Evolutionary conservation across 2,888 invertebrate species (phyloP).

Genomic region (Plagodis dolabraria): DNA sequence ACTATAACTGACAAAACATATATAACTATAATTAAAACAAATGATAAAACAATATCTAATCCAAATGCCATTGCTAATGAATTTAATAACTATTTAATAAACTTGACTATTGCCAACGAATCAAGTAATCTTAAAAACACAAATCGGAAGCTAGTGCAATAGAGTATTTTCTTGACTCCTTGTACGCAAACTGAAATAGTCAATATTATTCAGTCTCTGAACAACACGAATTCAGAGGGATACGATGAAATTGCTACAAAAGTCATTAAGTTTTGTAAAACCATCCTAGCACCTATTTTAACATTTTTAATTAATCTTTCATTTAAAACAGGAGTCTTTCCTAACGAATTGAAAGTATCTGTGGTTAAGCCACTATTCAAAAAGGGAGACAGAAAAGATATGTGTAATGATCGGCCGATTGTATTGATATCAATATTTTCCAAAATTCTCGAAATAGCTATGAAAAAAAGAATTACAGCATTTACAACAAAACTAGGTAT

Average conservation of each 20-base stretch:
- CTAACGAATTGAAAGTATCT: background rate
- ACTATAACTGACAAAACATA: background rate
- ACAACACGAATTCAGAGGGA: background rate
- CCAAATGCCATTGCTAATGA: background rate
- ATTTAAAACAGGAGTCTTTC: background rate
- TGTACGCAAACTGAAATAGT: background rate
- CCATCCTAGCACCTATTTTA: background rate
- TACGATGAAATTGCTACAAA: background rate
- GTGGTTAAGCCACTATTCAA: background rate
- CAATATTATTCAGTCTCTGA: background rate
- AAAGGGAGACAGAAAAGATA: background rate
- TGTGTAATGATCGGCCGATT: background rate
- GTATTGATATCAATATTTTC: too few relatives aligned
- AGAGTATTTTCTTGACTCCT: background rate
- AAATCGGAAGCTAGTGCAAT: background rate
- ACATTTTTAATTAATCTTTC: background rate
- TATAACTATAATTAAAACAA: background rate
- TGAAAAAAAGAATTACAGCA: background rate
- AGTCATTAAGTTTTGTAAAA: conserved; percentile 1
- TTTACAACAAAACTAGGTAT: too few relatives aligned
- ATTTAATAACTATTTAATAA: background rate
- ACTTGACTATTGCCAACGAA: background rate
- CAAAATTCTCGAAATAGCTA: too few relatives aligned
- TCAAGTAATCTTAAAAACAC: background rate
- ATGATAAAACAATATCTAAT: background rate